phyloP scores from a whole-genome alignment of 2,888 invertebrate species.

The Alsophila aescularia region DNA sequence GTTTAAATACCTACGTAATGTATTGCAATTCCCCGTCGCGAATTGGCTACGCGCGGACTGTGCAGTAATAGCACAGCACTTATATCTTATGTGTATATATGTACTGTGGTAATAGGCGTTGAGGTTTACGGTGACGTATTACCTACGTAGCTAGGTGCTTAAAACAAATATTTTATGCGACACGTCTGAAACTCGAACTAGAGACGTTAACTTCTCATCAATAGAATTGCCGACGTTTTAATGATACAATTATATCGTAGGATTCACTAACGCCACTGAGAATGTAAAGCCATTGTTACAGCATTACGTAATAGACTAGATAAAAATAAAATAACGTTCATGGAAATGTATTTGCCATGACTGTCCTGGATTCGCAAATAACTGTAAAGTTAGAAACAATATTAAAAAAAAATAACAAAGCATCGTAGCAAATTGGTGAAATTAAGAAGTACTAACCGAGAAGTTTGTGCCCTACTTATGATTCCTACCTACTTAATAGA shows the following conservation, averaged over 20 bases:
- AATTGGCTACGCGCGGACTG: slow-evolving; percentile 48
- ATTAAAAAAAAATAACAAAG: too few species aligned
- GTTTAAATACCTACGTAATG: slow-evolving; percentile 35
- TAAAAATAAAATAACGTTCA: slow-evolving; percentile 3
- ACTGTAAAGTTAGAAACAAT: slow-evolving; percentile 2
- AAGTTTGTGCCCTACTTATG: too few species aligned
- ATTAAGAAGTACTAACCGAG: too few species aligned
- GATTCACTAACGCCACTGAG: not conserved
- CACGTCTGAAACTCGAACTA: not conserved
- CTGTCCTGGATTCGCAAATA: slow-evolving; percentile 1
- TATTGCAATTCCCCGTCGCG: slow-evolving; percentile 41
- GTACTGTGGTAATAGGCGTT: slow-evolving; percentile 32
- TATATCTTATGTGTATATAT: too few species aligned
- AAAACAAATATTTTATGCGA: too few species aligned
- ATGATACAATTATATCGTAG: slow-evolving; percentile 13
- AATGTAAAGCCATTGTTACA: too few species aligned
- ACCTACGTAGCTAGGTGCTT: slow-evolving; percentile 49
- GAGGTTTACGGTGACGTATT: slow-evolving; percentile 52
- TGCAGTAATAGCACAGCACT: too few species aligned
- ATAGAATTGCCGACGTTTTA: slow-evolving; percentile 1
- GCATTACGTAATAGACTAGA: not conserved
- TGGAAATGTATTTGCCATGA: slow-evolving; percentile 5
- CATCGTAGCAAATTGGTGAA: not conserved
- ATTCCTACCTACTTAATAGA: too few species aligned
- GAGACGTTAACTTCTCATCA: not conserved